A percentile compares a stretch with the other conserved stretches of the same genome.
Conservation (phyloP, 2,113 vertebrate genomes). For the Platichthys flesus region DNA sequence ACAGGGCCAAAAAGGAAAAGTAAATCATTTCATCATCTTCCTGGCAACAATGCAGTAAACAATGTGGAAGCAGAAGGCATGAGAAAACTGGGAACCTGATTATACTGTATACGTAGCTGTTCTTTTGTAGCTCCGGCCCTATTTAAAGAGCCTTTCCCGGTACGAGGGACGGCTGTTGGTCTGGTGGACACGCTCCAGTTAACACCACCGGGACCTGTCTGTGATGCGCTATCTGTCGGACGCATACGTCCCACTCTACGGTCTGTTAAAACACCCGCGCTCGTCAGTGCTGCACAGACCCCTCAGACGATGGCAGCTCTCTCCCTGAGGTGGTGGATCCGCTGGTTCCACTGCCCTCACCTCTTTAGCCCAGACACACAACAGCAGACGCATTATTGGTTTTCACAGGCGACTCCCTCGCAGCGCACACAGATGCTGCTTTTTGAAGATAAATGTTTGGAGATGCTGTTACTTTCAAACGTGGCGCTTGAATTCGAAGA, state of each 20-base stretch:
- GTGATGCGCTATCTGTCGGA: slow-evolving; percentile 23
- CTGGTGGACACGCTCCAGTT: slow-evolving; percentile 2
- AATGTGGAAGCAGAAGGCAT: not conserved
- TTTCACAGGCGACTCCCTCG: not conserved
- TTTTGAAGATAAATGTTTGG: not conserved
- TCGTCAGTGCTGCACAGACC: slow-evolving; percentile 15
- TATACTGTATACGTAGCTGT: not conserved
- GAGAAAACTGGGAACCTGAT: not conserved
- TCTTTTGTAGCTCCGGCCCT: not conserved
- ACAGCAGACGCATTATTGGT: slow-evolving; percentile 6
- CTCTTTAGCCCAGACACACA: slow-evolving; percentile 11
- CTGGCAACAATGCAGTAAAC: slow-evolving; percentile 23
- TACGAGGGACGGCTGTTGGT: not conserved
- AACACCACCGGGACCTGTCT: slow-evolving; percentile 8
- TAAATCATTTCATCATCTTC: slow-evolving; percentile 32
- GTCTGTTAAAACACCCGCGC: slow-evolving; percentile 34
- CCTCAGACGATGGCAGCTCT: slow-evolving; percentile 38
- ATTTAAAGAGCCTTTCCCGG: not conserved
- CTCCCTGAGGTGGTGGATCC: slow-evolving; percentile 22
- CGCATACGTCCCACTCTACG: slow-evolving; percentile 2
- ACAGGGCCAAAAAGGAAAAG: slow-evolving; percentile 23
- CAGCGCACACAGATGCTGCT: not conserved
- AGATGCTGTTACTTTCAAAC: not conserved
- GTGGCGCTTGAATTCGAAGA: not conserved
- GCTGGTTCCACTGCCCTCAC: slow-evolving; percentile 23